Base-by-base conservation (phyloP, 2,797 vertebrate genomes). In the Pangasius mekongensis region DNA sequence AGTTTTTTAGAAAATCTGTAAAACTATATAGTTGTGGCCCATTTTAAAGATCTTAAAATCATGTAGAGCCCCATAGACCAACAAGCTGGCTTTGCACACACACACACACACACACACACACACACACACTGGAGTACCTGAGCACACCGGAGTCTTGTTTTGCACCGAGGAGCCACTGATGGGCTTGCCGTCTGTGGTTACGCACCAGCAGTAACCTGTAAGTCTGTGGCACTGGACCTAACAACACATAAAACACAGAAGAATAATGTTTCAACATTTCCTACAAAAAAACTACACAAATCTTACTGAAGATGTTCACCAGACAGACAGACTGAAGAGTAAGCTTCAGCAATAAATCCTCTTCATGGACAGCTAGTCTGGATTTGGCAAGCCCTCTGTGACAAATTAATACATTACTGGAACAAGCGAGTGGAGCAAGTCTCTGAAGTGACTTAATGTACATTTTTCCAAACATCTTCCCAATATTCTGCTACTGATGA, bases 151-250 rank as follows among this genome's bases (percentile, higher is more conserved):
- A 93, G 97, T 99, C 96, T 97, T 97, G 97, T 99, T 99, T 94
- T 99, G 98, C 91, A 98, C 98, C 22, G 99, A 99, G 91, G 99
- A 99, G 91, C 99, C 98, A 47, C 98, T 99, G 94, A 99, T 97
- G 86, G 99, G 99, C 89, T 99, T 99, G 52, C 99, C 99, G 83
- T 99, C 98, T 10, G 95, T 94, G 66, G 97, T 99, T 91, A 98
- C 98, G 90, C 99, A 99, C 99, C 99, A 99, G 95, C 99, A 99
- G 96, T 99, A 99, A 89, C 98, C 98, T 0, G 99, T 99, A 94
- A 98, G 97, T 71, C 98, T 99, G 89, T 99, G 99, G 92, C 99
- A 99, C 95, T 99, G 99, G 92, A 99, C 98, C 99, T 99, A 96
- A 90, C 87, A 69, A 58, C 60, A 91, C 49, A 88, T 13, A 88